These are phyloP conservation scores for Orcinus orca DNA, from an alignment of 2,113 vertebrate species.

Conservation along the genomic window DNA sequence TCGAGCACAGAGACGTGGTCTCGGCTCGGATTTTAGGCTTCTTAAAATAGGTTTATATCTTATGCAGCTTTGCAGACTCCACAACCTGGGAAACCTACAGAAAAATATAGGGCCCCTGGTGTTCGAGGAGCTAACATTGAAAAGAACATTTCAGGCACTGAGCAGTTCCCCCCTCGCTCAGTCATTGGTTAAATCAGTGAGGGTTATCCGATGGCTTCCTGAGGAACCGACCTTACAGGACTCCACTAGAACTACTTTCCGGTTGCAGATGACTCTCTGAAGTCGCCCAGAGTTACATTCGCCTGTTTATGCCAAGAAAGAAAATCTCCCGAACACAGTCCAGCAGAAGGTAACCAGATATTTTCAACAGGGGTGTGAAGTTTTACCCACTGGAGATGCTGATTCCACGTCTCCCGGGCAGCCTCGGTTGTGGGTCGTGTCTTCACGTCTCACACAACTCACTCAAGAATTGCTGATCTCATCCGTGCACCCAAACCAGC, in stretches of 20 bases:
- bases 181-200: not conserved
- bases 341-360: not conserved
- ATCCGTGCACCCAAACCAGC: no score
- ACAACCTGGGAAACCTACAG: not conserved
- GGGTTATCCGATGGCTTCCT: slow-evolving; percentile 18
- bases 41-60: not conserved
- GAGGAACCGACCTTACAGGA: not conserved
- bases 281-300: not conserved
- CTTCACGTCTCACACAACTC: not conserved
- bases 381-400: not conserved
- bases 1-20: not conserved
- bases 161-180: not conserved
- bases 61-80: not conserved
- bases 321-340: not conserved
- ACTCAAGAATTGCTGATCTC: not conserved
- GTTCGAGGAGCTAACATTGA: not conserved
- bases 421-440: not conserved
- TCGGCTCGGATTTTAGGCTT: not conserved
- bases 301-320: not conserved
- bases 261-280: not conserved
- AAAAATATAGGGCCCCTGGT: not conserved
- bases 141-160: not conserved
- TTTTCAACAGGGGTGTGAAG: not conserved
- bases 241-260: not conserved
- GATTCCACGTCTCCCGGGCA: accelerated